Evolutionary conservation across 2,797 vertebrate genomes (phyloP).

Genomic region (Paramormyrops hopkinsi): DNA sequence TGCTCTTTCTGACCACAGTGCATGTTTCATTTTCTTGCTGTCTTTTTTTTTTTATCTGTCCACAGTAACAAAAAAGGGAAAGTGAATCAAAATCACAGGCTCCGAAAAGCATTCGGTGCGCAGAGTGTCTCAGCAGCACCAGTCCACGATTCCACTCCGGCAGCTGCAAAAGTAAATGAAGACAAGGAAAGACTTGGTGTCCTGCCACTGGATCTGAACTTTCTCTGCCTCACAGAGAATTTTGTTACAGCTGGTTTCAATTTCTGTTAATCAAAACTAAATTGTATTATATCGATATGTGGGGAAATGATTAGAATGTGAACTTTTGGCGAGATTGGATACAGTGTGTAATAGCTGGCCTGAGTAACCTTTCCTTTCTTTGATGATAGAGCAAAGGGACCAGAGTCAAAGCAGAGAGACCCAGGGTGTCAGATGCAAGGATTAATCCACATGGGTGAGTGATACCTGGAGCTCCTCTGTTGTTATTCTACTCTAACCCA

Average conservation of each 20-base stretch:
- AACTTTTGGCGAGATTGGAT: background rate
- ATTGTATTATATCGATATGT: background rate
- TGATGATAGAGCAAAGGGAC: slow-evolving; percentile 16
- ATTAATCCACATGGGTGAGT: slow-evolving; percentile 46
- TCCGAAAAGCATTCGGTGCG: slow-evolving; percentile 50
- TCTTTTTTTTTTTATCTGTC: background rate
- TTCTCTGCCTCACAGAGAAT: background rate
- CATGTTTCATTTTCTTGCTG: background rate
- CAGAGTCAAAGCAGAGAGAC: slow-evolving; percentile 40
- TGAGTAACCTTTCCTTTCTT: background rate
- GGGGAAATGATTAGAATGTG: background rate
- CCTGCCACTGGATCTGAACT: background rate
- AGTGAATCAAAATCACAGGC: slow-evolving; percentile 46
- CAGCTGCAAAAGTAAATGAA: slow-evolving; percentile 50
- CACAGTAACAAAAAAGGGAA: slow-evolving; percentile 63
- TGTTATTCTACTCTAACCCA: background rate
- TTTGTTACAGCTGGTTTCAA: background rate
- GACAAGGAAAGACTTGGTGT: slow-evolving; percentile 25
- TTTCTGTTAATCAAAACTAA: background rate
- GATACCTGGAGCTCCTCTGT: background rate
- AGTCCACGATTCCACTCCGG: slow-evolving; percentile 52
- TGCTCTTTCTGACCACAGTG: background rate
- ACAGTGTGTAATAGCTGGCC: background rate
- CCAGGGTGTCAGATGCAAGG: slow-evolving; percentile 31
- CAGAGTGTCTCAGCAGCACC: slow-evolving; percentile 48